Evolutionary conservation across 2,888 invertebrate species (phyloP), one percentile per base, ranked within the genome.

Genomic region (Drosophila gaucha): DNA sequence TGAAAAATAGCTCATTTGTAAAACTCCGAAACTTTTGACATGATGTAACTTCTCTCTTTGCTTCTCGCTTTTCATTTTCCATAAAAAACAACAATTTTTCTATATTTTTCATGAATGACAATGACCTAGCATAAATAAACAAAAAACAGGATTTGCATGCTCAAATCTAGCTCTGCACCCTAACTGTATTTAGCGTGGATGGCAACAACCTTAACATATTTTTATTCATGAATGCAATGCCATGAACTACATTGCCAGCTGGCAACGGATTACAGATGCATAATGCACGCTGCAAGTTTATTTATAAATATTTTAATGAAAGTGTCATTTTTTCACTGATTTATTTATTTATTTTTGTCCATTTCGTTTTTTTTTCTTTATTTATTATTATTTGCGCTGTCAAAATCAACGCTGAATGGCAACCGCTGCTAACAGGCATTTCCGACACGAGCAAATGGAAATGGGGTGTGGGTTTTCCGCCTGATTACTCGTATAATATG

Each of bases 251-350:
- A 36, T 67, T 55, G 57, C 41, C 55, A 67, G 36, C 18, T 30
- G 31, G 22, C 35, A 33, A 30, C 35, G 38, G 28, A 47, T 51
- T 57, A 20, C 38, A 44, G 33, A 50, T 71, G 49, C 54, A 65
- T 49, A 47, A 30, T 57, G 36, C 18, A 47, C 33, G 30, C n/a
- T n/a, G n/a, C n/a, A n/a, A 50, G 58, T 55, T 47, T 60, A 41
- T 65, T 58, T 58, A 73, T 73, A 67, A 79, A 79, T 79, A 67
- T 80, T 82, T 79, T 69, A 85, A 80, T 85, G 56, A 83, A 69
- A 59, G 39, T 82, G 75, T 69, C 67, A 64, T 67, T 68, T 67
- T 64, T 85, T 69, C 84, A n/a, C 9, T 60, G 44, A 60, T 60
- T 59, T 38, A 10, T 41, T 46, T 31, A 46, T 46, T 46, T 46